These are phyloP conservation scores for Ochlodes sylvanus DNA, from an alignment of 2,888 invertebrate species.

Conservation along the genomic window DNA sequence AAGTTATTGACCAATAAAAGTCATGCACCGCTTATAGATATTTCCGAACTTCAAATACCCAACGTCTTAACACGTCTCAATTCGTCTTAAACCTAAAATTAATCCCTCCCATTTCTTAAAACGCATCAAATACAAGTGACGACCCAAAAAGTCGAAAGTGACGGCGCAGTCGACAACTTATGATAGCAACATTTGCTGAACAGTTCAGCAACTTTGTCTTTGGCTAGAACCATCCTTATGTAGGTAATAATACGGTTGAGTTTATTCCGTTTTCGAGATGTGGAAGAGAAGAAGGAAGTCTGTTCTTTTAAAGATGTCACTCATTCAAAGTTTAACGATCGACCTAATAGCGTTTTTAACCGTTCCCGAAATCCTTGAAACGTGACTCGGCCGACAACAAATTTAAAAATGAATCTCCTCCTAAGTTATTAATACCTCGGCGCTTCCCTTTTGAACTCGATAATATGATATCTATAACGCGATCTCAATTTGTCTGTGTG, in stretches of 20 bases:
- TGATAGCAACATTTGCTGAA: conserved; percentile 52
- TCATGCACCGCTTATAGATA: conserved; percentile 34
- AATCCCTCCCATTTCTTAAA: conserved; percentile 71
- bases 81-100: conserved; percentile 75
- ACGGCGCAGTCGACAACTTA: conserved; percentile 75
- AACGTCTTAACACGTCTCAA: conserved; percentile 59
- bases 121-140: conserved; percentile 76
- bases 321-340: conserved; percentile 83
- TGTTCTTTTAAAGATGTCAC: conserved; percentile 77
- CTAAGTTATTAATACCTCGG: conserved; percentile 73
- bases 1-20: conserved; percentile 34
- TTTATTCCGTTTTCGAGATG: conserved; percentile 21
- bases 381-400: conserved; percentile 82
- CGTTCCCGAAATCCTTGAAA: conserved; percentile 81
- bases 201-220: conserved; percentile 17
- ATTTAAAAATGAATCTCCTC: conserved; percentile 75
- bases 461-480: conserved; percentile 57
- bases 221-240: conserved; percentile 35
- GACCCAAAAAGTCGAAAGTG: conserved; percentile 73
- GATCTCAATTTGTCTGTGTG: conserved; percentile 58
- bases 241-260: conserved; percentile 43
- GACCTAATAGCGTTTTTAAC: conserved; percentile 82
- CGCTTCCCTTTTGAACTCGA: conserved; percentile 72
- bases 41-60: conserved; percentile 53
- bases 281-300: conserved; percentile 43